These are phyloP conservation scores for Syngnathus acus DNA, from an alignment of 2,797 vertebrate genomes.

Conservation along the genomic window DNA sequence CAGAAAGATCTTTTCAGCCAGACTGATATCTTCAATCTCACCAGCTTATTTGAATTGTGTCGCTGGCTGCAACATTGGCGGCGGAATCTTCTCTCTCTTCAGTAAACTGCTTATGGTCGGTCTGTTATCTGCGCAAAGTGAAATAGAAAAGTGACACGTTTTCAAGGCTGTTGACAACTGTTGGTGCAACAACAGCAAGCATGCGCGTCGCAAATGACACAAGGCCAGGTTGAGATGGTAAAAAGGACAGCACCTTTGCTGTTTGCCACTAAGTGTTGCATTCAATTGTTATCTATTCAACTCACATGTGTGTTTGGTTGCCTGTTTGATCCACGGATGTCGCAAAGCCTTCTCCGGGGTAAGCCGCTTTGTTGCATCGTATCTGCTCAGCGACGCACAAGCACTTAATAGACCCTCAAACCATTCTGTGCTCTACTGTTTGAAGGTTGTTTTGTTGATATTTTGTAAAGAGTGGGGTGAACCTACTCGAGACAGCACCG, in stretches of 20 bases:
- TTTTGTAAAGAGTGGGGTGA: background rate
- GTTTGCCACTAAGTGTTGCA: too few relatives aligned
- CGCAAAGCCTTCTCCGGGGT: constrained; percentile 6
- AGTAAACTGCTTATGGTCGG: constrained; percentile 7
- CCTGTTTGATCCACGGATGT: constrained; percentile 8
- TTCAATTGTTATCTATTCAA: too few relatives aligned
- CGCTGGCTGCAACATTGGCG: constrained; percentile 3
- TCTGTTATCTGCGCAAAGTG: background rate
- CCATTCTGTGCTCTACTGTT: background rate
- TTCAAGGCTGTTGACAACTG: background rate
- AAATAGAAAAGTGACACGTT: background rate
- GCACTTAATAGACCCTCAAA: constrained; percentile 1
- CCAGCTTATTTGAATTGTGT: background rate
- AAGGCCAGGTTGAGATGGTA: background rate
- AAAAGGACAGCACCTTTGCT: too few relatives aligned
- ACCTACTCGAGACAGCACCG: constrained; percentile 8
- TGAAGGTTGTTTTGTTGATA: background rate
- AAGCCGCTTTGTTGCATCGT: constrained; percentile 4
- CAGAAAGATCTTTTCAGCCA: background rate
- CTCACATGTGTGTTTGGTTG: constrained; percentile 8
- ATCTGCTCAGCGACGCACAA: background rate
- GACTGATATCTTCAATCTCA: background rate
- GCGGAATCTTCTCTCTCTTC: constrained; percentile 9
- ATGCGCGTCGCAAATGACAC: background rate
- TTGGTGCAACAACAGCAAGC: background rate